Percentiles rank a stretch among this genome's conserved stretches.
Evolutionary conservation across 2,888 invertebrate species (phyloP).

Genomic region (Azorinus chamasolen): DNA sequence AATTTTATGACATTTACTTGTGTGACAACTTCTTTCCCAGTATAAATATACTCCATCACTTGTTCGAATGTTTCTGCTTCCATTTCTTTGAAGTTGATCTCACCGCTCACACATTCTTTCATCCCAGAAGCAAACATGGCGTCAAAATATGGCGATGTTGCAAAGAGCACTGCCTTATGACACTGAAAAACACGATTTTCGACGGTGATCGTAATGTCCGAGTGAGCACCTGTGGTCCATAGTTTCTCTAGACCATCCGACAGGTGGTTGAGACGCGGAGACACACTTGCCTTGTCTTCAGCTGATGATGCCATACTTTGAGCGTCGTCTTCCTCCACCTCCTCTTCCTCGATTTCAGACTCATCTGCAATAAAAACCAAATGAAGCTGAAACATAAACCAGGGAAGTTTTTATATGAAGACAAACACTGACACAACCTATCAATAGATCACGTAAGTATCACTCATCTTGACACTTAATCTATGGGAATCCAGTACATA

Average conservation of each 20-base stretch:
- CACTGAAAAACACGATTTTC: slow-evolving; percentile 76
- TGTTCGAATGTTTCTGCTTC: slow-evolving; percentile 92
- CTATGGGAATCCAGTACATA: too few species aligned
- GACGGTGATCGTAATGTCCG: slow-evolving; percentile 79
- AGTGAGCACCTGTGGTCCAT: slow-evolving; percentile 68
- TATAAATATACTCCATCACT: slow-evolving; percentile 94
- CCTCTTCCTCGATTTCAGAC: slow-evolving; percentile 37
- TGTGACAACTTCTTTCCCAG: slow-evolving; percentile 91
- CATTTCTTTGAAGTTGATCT: slow-evolving; percentile 86
- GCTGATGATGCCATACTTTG: slow-evolving; percentile 39
- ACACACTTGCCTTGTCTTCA: slow-evolving; percentile 12
- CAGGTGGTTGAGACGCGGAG: slow-evolving; percentile 55
- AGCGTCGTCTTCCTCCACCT: slow-evolving; percentile 26
- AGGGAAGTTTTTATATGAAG: too few species aligned
- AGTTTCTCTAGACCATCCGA: slow-evolving; percentile 69
- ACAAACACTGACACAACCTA: too few species aligned
- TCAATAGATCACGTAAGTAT: too few species aligned
- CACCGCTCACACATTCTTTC: slow-evolving; percentile 77
- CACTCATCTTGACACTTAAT: too few species aligned
- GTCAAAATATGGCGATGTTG: slow-evolving; percentile 79
- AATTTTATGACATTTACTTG: slow-evolving; percentile 91
- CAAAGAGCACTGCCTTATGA: slow-evolving; percentile 80
- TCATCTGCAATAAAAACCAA: slow-evolving; percentile 39
- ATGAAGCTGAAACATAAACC: not conserved
- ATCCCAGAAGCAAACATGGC: slow-evolving; percentile 82